phyloP scores from a whole-genome alignment of 2,888 invertebrate species.

The Archaeoteleia sp. region DNA sequence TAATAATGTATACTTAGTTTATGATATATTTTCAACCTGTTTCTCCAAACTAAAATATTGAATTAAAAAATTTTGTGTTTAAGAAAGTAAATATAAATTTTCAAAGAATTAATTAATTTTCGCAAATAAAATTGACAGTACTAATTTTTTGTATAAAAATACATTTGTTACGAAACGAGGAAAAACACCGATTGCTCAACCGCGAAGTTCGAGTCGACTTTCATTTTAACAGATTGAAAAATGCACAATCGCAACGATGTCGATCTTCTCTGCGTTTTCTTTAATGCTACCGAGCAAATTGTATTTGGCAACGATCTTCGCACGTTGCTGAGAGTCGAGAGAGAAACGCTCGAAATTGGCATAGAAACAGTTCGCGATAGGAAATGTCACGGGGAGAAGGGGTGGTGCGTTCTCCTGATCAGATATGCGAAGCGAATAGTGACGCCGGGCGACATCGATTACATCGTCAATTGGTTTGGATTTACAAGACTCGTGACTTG shows the following conservation, averaged over 20 bases:
- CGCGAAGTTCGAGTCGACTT: slow-evolving; percentile 24
- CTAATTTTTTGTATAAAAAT: no score
- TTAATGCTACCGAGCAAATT: slow-evolving; percentile 32
- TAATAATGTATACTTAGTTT: no score
- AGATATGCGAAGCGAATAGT: slow-evolving; percentile 32
- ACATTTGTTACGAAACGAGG: not conserved
- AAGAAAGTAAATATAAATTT: no score
- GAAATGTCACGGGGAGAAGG: slow-evolving; percentile 1
- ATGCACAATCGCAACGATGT: slow-evolving; percentile 38
- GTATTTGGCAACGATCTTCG: slow-evolving; percentile 34
- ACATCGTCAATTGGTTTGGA: slow-evolving; percentile 34
- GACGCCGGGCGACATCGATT: slow-evolving; percentile 41
- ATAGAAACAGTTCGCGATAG: slow-evolving; percentile 17
- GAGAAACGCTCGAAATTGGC: slow-evolving; percentile 27
- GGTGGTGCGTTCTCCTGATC: slow-evolving; percentile 20
- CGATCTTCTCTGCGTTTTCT: slow-evolving; percentile 31
- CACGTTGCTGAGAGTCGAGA: slow-evolving; percentile 23
- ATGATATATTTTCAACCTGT: no score
- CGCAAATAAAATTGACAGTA: no score
- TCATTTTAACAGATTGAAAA: slow-evolving; percentile 30
- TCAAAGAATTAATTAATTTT: no score
- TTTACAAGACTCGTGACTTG: no score
- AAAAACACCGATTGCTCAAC: slow-evolving; percentile 26
- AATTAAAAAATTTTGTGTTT: no score
- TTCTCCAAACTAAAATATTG: no score